Percentiles rank a stretch among this genome's conserved stretches.
Evolutionary conservation across 2,113 vertebrate genomes (phyloP).

Genomic region (Xenopus borealis): DNA sequence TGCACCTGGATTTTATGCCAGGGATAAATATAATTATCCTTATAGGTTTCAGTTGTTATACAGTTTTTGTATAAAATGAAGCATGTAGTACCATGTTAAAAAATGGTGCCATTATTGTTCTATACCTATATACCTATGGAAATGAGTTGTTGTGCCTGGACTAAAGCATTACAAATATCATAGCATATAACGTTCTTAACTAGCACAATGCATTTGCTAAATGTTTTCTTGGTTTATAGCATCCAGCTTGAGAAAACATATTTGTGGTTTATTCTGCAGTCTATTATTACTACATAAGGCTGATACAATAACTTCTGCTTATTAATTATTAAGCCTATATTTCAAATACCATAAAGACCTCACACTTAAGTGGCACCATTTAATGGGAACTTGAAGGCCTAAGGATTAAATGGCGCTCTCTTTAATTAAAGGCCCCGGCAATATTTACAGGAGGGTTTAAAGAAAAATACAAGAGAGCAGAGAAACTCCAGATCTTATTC

Average conservation of each 20-base stretch:
- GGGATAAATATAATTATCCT: too few relatives aligned
- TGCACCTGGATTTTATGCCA: too few relatives aligned
- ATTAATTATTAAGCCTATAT: conserved; percentile 46
- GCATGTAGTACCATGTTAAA: too few relatives aligned
- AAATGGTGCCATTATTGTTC: too few relatives aligned
- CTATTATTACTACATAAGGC: conserved; percentile 34
- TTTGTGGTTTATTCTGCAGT: conserved; percentile 31
- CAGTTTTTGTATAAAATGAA: too few relatives aligned
- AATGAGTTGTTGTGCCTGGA: too few relatives aligned
- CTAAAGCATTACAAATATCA: neutral
- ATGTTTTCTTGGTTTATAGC: conserved; percentile 21
- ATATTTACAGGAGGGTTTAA: conserved; percentile 71
- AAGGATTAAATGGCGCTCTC: conserved; percentile 68
- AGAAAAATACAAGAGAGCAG: conserved; percentile 66
- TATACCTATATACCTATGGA: too few relatives aligned
- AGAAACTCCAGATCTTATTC: conserved; percentile 75
- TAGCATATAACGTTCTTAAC: neutral
- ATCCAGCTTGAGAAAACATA: conserved; percentile 11
- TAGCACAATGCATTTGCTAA: conserved; percentile 2
- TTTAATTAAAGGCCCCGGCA: conserved; percentile 80
- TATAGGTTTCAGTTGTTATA: too few relatives aligned
- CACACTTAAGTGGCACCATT: conserved; percentile 63
- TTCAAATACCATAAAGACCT: conserved; percentile 45
- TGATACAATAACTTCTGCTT: conserved; percentile 40
- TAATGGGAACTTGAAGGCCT: conserved; percentile 71